These are phyloP conservation scores for Heliconius charithonia DNA, from an alignment of 2,888 invertebrate genomes.

Conservation along the genomic window DNA sequence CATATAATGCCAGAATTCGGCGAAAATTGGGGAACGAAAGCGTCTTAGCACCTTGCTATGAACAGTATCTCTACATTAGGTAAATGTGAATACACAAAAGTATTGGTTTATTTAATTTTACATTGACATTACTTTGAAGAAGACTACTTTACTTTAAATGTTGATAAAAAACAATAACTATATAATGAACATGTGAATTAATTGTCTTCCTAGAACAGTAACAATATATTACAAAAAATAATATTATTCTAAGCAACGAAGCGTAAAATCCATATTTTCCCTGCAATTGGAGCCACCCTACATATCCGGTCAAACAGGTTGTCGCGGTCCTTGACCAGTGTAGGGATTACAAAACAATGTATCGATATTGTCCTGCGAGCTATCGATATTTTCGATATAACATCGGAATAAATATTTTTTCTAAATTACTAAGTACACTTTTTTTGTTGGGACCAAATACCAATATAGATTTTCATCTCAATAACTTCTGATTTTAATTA, in stretches of 20 bases:
- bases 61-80: neutral
- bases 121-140: too few species aligned
- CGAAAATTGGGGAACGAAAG: neutral
- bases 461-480: too few species aligned
- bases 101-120: too few species aligned
- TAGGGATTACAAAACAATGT: slow-evolving; percentile 45
- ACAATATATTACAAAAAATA: neutral
- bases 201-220: neutral
- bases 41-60: neutral
- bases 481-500: too few species aligned
- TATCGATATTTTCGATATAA: slow-evolving; percentile 39
- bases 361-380: slow-evolving; percentile 34
- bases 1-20: neutral
- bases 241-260: slow-evolving; percentile 45
- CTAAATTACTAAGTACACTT: neutral
- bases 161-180: neutral
- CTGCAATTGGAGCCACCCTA: slow-evolving; percentile 64
- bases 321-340: slow-evolving; percentile 70
- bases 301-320: slow-evolving; percentile 74
- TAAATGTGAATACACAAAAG: too few species aligned
- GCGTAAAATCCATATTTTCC: slow-evolving; percentile 61
- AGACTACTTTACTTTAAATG: too few species aligned
- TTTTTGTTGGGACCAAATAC: neutral
- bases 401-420: neutral
- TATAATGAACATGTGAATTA: neutral